phyloP scores from a whole-genome alignment of 1,140 invertebrate genomes.

The Cherax quadricarinatus region DNA sequence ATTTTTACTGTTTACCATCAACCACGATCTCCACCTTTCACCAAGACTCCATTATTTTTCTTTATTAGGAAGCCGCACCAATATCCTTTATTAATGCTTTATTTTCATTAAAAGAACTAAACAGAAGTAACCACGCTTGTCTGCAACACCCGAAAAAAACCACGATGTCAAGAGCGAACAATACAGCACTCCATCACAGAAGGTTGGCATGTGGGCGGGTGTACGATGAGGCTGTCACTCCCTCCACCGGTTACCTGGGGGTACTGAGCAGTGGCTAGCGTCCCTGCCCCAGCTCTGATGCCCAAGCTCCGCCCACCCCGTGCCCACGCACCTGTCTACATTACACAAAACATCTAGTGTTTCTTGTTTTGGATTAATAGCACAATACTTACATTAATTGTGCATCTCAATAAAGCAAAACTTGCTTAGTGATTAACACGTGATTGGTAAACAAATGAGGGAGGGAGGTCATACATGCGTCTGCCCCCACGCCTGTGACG shows the following conservation, averaged over 20 bases:
- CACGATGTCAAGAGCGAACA: background rate
- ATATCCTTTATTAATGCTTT: background rate
- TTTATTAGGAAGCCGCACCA: background rate
- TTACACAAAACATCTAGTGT: background rate
- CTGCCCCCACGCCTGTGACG: slow-evolving; percentile 44
- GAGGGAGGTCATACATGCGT: background rate
- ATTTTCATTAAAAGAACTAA: no score
- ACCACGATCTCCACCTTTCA: background rate
- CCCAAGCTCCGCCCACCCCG: slow-evolving; percentile 32
- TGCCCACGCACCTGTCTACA: slow-evolving; percentile 30
- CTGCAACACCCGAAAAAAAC: no score
- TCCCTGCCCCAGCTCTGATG: background rate
- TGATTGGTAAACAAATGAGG: background rate
- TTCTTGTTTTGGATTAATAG: background rate
- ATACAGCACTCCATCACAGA: background rate
- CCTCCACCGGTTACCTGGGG: slow-evolving; percentile 13
- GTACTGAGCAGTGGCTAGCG: slow-evolving; percentile 26
- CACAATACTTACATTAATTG: background rate
- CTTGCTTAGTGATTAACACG: no score
- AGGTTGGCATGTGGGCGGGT: background rate
- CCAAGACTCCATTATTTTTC: background rate
- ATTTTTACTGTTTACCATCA: background rate
- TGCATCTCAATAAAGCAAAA: background rate
- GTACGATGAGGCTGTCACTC: background rate
- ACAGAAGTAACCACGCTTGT: no score